Evolutionary conservation across 2,888 invertebrate genomes (phyloP).

Genomic region (Volucella inflata): DNA sequence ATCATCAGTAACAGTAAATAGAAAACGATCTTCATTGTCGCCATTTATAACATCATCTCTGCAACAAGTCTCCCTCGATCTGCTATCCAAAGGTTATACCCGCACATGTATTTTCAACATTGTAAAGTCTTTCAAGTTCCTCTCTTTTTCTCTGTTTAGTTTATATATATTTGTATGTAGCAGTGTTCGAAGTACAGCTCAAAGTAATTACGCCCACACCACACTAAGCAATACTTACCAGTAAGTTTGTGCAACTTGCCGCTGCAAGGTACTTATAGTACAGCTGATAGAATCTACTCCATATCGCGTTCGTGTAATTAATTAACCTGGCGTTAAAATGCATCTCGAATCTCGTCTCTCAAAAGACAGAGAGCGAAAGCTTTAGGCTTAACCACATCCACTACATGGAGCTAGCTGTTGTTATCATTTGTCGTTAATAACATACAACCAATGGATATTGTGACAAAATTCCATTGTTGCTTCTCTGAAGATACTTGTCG

Average conservation of each 20-base stretch:
- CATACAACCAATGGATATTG: conserved; percentile 63
- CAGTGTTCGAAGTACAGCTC: neutral
- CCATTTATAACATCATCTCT: conserved; percentile 54
- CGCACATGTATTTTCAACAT: conserved; percentile 29
- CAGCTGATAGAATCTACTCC: conserved; percentile 46
- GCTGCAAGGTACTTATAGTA: conserved; percentile 46
- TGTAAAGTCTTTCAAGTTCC: conserved; percentile 6
- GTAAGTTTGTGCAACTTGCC: conserved; percentile 55
- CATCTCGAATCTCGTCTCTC: conserved; percentile 17
- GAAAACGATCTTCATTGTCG: conserved; percentile 61
- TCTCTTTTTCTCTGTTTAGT: neutral
- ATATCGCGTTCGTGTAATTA: conserved; percentile 72
- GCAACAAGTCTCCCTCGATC: conserved; percentile 26
- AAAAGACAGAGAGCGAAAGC: neutral
- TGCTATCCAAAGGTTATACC: conserved; percentile 1
- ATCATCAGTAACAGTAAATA: conserved; percentile 69
- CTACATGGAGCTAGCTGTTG: conserved; percentile 4
- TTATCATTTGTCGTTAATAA: conserved; percentile 59
- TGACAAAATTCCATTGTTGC: conserved; percentile 71
- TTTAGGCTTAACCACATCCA: neutral
- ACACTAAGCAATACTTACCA: conserved; percentile 51
- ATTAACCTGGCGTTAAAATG: conserved; percentile 66
- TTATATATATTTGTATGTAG: conserved; percentile 16
- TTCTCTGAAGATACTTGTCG: conserved; percentile 2
- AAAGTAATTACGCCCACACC: conserved; percentile 66